phyloP scores from a whole-genome alignment of 2,797 vertebrate genomes.

The Crypturellus tataupa region DNA sequence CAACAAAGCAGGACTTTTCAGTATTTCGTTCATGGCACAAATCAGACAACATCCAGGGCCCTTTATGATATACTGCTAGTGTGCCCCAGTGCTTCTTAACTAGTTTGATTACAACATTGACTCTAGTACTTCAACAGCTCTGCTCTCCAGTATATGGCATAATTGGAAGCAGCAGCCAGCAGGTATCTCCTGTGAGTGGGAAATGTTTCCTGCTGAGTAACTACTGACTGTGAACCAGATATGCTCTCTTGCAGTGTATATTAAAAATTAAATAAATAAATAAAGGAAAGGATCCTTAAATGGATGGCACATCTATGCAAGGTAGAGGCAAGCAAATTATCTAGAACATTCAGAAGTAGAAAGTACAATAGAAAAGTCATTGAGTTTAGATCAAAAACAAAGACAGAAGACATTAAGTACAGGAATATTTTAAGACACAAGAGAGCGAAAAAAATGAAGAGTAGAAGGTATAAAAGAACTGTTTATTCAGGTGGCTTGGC shows the following conservation, averaged over 20 bases:
- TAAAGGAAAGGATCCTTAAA: constrained; percentile 30
- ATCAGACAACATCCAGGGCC: constrained; percentile 62
- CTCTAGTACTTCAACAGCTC: constrained; percentile 69
- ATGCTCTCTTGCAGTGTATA: constrained; percentile 55
- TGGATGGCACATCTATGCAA: not conserved
- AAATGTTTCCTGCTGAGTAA: constrained; percentile 70
- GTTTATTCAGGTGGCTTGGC: not conserved
- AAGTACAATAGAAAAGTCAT: not conserved
- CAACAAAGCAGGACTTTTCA: constrained; percentile 28
- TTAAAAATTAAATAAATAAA: too few relatives aligned
- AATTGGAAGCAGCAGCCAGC: constrained; percentile 80
- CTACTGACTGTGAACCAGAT: constrained; percentile 69
- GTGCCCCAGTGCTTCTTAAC: constrained; percentile 49
- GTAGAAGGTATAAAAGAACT: not conserved
- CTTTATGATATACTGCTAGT: constrained; percentile 47
- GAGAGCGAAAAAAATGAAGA: not conserved
- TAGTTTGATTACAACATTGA: constrained; percentile 75
- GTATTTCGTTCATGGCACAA: constrained; percentile 60
- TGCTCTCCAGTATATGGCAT: constrained; percentile 67
- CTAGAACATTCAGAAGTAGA: constrained; percentile 7
- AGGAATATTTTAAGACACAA: constrained; percentile 7
- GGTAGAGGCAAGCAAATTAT: constrained; percentile 45
- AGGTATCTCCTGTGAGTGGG: constrained; percentile 67
- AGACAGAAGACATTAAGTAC: not conserved
- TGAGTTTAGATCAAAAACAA: constrained; percentile 25